Conservation (phyloP, 2,888 invertebrate species). For the Melinaea marsaeus region DNA sequence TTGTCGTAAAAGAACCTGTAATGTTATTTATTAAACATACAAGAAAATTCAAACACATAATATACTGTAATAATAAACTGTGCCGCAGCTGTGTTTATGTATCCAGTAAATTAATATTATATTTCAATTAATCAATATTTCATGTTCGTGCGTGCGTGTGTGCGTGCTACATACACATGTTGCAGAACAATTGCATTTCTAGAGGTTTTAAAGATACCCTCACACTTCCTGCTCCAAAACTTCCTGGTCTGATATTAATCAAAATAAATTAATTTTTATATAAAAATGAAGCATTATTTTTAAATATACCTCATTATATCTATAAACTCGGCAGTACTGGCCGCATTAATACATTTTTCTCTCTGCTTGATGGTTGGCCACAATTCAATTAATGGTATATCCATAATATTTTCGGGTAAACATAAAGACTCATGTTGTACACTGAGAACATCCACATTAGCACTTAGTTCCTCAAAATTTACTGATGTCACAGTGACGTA, state of each 20-base stretch:
- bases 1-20: constrained; percentile 80
- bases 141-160: too few species aligned
- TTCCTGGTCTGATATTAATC: too few species aligned
- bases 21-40: constrained; percentile 3
- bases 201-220: too few species aligned
- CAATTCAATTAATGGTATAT: constrained; percentile 78
- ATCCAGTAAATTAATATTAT: too few species aligned
- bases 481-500: constrained; percentile 78
- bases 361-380: constrained; percentile 81
- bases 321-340: constrained; percentile 80
- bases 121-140: too few species aligned
- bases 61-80: too few species aligned
- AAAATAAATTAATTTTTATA: background rate
- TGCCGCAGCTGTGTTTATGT: too few species aligned
- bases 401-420: constrained; percentile 78
- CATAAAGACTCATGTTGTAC: constrained; percentile 81
- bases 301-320: constrained; percentile 74
- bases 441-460: constrained; percentile 78
- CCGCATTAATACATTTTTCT: constrained; percentile 77
- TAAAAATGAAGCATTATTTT: constrained; percentile 8
- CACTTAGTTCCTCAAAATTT: constrained; percentile 74
- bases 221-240: too few species aligned
- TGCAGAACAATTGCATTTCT: too few species aligned
- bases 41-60: too few species aligned
- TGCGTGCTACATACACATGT: too few species aligned